These are phyloP conservation scores for human (Homo sapiens) DNA, from an alignment of 2,113 vertebrate species.

Conservation along the genomic window DNA sequence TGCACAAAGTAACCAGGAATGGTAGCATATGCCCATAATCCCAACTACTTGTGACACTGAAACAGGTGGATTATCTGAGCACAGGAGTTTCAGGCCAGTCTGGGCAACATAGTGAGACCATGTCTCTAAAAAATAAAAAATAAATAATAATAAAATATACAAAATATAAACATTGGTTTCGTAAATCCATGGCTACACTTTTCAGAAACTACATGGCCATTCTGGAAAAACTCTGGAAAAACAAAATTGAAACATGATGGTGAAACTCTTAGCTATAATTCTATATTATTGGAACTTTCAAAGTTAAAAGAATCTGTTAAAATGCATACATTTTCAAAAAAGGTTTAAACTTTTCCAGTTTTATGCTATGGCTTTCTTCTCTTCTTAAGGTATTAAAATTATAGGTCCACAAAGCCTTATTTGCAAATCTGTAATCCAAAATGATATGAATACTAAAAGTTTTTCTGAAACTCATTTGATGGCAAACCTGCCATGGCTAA, in stretches of 20 bases:
- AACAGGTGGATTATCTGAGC: neutral
- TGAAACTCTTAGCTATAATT: neutral
- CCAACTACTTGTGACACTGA: neutral
- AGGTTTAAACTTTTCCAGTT: neutral
- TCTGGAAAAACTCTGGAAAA: neutral
- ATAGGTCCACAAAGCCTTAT: neutral
- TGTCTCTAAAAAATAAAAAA: neutral
- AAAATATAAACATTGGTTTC: neutral
- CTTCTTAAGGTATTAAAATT: neutral
- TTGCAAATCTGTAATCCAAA: constrained; percentile 26
- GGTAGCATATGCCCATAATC: neutral
- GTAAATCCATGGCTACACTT: neutral
- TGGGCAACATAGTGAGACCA: neutral
- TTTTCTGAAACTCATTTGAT: neutral
- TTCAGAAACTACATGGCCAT: neutral
- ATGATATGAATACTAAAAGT: neutral
- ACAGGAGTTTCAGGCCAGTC: neutral
- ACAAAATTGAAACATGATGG: neutral
- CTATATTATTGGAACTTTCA: neutral
- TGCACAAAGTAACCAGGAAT: neutral
- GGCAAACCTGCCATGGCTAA: neutral
- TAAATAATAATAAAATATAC: neutral
- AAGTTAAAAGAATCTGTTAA: neutral
- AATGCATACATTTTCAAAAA: neutral
- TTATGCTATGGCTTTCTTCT: neutral